These are phyloP conservation scores for Hoplias malabaricus DNA, from an alignment of 2,113 vertebrate genomes.

Conservation along the genomic window DNA sequence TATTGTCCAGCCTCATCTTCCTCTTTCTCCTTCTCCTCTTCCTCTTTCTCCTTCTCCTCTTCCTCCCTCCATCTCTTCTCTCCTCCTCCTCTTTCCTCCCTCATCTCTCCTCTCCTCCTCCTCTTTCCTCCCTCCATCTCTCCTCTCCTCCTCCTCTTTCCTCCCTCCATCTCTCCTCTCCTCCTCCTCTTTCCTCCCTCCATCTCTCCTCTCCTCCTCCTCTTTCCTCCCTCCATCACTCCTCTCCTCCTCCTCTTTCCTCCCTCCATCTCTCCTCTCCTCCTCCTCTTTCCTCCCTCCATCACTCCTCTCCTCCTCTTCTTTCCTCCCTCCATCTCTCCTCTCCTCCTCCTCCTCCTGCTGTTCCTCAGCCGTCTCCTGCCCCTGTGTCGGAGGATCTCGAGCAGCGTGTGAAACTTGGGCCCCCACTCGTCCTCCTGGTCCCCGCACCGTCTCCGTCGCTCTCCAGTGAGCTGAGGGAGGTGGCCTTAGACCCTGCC, in stretches of 20 bases:
- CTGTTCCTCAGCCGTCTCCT: too few relatives aligned
- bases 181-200: neutral
- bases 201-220: neutral
- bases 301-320: slow-evolving; percentile 28
- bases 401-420: slow-evolving; percentile 81
- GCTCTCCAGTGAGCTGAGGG: slow-evolving; percentile 85
- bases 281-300: neutral
- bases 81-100: too few relatives aligned
- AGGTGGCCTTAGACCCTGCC: slow-evolving; percentile 79
- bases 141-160: neutral
- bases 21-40: neutral
- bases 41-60: neutral
- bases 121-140: too few relatives aligned
- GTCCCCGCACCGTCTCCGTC: slow-evolving; percentile 60
- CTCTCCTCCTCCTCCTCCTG: neutral
- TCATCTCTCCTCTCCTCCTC: too few relatives aligned
- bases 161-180: neutral
- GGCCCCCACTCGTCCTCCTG: slow-evolving; percentile 75
- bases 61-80: neutral
- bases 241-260: neutral
- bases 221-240: neutral
- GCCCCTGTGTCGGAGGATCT: slow-evolving; percentile 79
- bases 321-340: neutral
- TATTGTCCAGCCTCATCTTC: too few relatives aligned
- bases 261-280: neutral